Percentiles rank a stretch among this genome's conserved stretches.
phyloP scores from a whole-genome alignment of 1,140 invertebrate species.

The Nylanderia fulva region DNA sequence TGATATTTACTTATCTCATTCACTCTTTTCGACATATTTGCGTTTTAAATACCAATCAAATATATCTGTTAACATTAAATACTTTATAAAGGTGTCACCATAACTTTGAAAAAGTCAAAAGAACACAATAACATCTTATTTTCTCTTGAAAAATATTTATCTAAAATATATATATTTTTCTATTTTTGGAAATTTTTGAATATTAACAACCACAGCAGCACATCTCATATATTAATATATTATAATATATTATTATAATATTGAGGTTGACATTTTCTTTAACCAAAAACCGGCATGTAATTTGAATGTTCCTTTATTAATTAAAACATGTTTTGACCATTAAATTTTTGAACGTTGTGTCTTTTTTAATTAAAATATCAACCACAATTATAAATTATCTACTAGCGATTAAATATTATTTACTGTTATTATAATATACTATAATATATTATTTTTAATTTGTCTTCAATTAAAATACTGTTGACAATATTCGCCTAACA shows the following conservation, averaged over 20 bases:
- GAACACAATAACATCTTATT: neutral
- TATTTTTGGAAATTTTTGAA: neutral
- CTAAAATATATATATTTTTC: neutral
- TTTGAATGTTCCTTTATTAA: too few species aligned
- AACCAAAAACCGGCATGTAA: too few species aligned
- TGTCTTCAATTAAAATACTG: constrained; percentile 2
- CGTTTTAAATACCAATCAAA: neutral
- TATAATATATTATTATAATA: too few species aligned
- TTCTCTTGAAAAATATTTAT: neutral
- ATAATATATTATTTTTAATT: neutral
- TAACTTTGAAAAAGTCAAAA: neutral
- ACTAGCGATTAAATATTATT: too few species aligned
- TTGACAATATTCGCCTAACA: neutral
- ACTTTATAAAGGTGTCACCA: neutral
- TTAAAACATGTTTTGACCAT: too few species aligned
- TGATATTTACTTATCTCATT: constrained; percentile 13
- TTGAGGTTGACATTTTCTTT: too few species aligned
- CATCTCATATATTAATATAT: neutral
- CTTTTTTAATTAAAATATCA: too few species aligned
- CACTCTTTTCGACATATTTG: neutral
- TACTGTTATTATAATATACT: too few species aligned
- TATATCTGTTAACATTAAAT: neutral
- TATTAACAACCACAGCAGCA: neutral
- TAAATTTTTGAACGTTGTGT: too few species aligned
- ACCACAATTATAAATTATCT: too few species aligned